Evolutionary conservation across 2,113 vertebrate genomes (phyloP).

Genomic region (Rhagologus leucostigma): DNA sequence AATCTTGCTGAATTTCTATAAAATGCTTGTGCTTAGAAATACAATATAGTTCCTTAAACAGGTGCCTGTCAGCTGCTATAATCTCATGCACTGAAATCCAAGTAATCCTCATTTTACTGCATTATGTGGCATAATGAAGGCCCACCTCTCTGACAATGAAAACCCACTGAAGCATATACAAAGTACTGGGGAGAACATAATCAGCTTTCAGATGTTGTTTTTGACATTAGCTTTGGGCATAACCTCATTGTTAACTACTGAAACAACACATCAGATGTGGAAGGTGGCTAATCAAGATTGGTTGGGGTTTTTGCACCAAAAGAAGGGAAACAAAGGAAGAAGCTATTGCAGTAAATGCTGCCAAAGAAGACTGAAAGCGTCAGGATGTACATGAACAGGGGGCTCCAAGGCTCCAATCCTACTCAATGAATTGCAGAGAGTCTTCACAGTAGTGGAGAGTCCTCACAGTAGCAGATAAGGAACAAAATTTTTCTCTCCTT

Average conservation of each 20-base stretch:
- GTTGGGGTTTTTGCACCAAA: background rate
- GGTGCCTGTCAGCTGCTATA: conserved; percentile 43
- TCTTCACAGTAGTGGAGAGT: background rate
- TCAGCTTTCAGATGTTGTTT: conserved; percentile 26
- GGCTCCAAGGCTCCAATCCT: background rate
- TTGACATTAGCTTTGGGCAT: background rate
- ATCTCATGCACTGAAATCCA: conserved; percentile 44
- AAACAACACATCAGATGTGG: background rate
- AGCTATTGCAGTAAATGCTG: background rate
- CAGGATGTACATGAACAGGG: fast-evolving
- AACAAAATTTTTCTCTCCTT: background rate
- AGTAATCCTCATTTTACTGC: conserved; percentile 46
- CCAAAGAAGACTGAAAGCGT: background rate
- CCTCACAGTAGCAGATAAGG: background rate
- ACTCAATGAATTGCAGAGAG: background rate
- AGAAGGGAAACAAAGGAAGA: background rate
- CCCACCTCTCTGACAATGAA: conserved; percentile 31
- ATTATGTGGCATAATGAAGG: conserved; percentile 31
- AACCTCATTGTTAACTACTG: background rate
- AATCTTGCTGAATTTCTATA: background rate
- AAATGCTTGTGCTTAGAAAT: conserved; percentile 3
- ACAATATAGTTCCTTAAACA: conserved; percentile 25
- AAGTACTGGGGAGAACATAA: background rate
- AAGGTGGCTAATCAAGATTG: background rate
- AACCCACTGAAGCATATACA: conserved; percentile 27